Evolutionary conservation across 2,888 invertebrate species (phyloP), one percentile per base, ranked within the genome.

Genomic region (Odontocerum albicorne): DNA sequence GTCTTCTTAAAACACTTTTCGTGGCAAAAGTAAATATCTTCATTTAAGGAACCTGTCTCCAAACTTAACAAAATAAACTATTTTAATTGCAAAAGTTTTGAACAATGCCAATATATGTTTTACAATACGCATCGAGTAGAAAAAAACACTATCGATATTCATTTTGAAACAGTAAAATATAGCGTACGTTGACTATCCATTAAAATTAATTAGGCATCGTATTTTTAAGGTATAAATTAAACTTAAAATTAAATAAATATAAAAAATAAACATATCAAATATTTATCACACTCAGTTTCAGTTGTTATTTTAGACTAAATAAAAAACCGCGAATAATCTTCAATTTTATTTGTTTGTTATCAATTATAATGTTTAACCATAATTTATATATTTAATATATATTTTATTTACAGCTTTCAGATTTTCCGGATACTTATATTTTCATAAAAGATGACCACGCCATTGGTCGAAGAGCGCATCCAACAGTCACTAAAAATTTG

Each of bases 371-470:
- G n/a, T n/a, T n/a, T n/a, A n/a, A n/a, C n/a, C n/a, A n/a, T 27
- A 7, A 8, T 27, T 27, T 27, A 27, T 7, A 27, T 27, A 27
- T 27, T 27, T 27, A 27, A 27, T n/a, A 67, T 61, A 63, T 55
- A 53, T 67, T 68, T 70, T 66, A 53, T 55, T 68, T 66, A 44
- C 72, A 88, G 89, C 78, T 88, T 6, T 68, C 71, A 10, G 83
- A 84, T 6, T 86, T 88, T 66, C 73, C 80, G 4, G 77, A 88
- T 65, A 84, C 86, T 33, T 90, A 88, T 69, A 70, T 84, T 19
- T 83, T 89, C 71, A 69, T 78, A 50, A 84, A 82, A 65, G 74
- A 77, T 62, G 76, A 80, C 64, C 83, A 81, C 60, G 80, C 77
- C 13, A 74, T 73, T 60, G 71, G 82, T 49, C 77, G 82, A 21